phyloP scores from a whole-genome alignment of 2,888 invertebrate species.

The Mayetiola destructor region DNA sequence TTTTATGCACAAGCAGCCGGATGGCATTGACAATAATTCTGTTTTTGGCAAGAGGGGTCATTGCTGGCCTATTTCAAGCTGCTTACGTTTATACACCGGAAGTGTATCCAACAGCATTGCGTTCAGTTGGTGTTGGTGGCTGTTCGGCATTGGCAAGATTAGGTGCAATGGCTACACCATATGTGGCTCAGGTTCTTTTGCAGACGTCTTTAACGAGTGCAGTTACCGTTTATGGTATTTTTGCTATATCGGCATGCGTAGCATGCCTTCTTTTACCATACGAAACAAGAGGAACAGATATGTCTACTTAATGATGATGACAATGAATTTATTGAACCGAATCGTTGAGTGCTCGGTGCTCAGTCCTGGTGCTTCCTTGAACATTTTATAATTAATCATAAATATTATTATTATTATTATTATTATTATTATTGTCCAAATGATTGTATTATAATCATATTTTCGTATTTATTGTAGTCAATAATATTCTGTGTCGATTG shows the following conservation, averaged over 20 bases:
- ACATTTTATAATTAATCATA: neutral
- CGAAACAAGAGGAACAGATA: slow-evolving; percentile 41
- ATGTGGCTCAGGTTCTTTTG: slow-evolving; percentile 65
- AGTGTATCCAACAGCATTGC: slow-evolving; percentile 78
- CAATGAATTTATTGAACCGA: neutral
- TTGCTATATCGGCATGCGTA: slow-evolving; percentile 44
- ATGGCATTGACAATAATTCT: slow-evolving; percentile 64
- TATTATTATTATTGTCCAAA: no score
- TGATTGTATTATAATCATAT: no score
- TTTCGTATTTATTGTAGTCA: no score
- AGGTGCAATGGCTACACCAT: slow-evolving; percentile 88
- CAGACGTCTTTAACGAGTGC: slow-evolving; percentile 42
- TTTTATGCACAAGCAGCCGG: slow-evolving; percentile 40
- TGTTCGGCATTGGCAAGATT: slow-evolving; percentile 75
- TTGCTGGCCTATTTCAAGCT: slow-evolving; percentile 88
- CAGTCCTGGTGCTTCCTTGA: neutral
- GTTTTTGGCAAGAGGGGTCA: slow-evolving; percentile 78
- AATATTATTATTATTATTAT: no score
- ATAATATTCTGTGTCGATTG: no score
- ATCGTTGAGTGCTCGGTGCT: no score
- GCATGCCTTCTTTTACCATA: slow-evolving; percentile 49
- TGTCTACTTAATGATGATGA: slow-evolving; percentile 13
- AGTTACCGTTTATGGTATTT: slow-evolving; percentile 44
- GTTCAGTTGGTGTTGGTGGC: slow-evolving; percentile 83
- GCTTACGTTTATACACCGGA: slow-evolving; percentile 94